These are phyloP conservation scores for Centruroides sculpturatus DNA, from an alignment of 1,140 invertebrate genomes.

Conservation along the genomic window DNA sequence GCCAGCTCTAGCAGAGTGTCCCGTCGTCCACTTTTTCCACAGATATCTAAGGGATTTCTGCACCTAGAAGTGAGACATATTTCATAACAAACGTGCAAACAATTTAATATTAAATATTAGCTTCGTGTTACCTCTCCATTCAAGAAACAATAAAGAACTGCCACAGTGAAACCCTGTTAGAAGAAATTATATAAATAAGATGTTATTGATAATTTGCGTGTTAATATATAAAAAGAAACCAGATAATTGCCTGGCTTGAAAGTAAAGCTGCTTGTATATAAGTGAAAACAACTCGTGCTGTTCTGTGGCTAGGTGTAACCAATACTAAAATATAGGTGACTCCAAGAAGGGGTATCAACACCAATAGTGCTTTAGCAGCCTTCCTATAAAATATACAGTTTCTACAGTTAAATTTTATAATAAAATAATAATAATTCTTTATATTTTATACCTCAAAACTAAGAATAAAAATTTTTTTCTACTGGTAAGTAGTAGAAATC, in stretches of 20 bases:
- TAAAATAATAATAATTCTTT: too few relatives aligned
- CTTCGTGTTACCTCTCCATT: conserved; percentile 59
- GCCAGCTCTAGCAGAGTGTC: conserved; percentile 12
- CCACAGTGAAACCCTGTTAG: conserved; percentile 64
- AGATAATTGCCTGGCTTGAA: conserved; percentile 23
- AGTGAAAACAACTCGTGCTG: conserved; percentile 13
- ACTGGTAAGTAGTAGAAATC: too few relatives aligned
- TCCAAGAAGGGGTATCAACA: conserved; percentile 74
- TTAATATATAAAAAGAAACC: neutral
- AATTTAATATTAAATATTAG: neutral
- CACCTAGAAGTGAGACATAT: conserved; percentile 44
- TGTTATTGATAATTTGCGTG: neutral
- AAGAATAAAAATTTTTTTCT: too few relatives aligned
- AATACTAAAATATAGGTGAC: conserved; percentile 71
- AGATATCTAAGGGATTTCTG: conserved; percentile 66
- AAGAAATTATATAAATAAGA: too few relatives aligned
- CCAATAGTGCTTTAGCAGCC: conserved; percentile 70
- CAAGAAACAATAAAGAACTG: conserved; percentile 69
- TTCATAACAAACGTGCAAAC: neutral
- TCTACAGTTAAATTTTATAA: too few relatives aligned
- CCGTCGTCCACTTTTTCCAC: conserved; percentile 56
- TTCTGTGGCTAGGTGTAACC: conserved; percentile 40
- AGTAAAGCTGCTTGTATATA: conserved; percentile 16
- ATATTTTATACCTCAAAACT: too few relatives aligned
- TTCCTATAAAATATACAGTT: conserved; percentile 36